Conservation (phyloP, 2,888 invertebrate genomes). For the Nephrotoma appendiculata region DNA sequence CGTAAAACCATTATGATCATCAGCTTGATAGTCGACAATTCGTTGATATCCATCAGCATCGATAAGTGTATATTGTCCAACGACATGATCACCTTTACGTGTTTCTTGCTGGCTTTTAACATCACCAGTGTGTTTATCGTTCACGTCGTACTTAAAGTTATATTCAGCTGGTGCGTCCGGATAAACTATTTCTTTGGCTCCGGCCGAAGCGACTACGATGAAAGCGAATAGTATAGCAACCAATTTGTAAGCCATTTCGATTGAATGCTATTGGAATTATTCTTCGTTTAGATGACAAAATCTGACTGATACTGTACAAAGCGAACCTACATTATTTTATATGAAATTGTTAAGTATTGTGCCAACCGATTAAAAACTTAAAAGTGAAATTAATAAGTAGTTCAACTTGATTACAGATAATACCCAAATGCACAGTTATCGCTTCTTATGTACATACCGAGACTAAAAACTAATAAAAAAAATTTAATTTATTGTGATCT, state of each 20-base stretch:
- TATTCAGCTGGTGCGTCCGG: constrained; percentile 32
- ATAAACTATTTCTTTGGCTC: constrained; percentile 5
- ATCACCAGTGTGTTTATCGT: constrained; percentile 37
- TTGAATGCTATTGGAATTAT: neutral
- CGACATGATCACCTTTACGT: constrained; percentile 36
- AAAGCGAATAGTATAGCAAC: neutral
- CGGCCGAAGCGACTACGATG: neutral
- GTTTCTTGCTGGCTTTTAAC: constrained; percentile 37
- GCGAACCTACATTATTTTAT: neutral
- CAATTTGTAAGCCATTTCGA: neutral
- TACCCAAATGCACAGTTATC: neutral
- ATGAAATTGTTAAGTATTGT: neutral
- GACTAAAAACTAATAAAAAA: neutral
- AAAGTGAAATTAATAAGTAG: neutral
- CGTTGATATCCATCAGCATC: constrained; percentile 38
- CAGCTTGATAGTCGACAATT: constrained; percentile 38
- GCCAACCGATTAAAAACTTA: neutral
- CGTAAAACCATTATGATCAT: constrained; percentile 38
- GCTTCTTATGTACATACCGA: neutral
- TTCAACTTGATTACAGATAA: neutral
- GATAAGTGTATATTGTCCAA: constrained; percentile 36
- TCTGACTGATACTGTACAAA: neutral
- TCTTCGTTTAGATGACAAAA: neutral
- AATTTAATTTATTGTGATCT: neutral
- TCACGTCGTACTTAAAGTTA: constrained; percentile 34